Evolutionary conservation across 2,113 vertebrate genomes (phyloP).

Genomic region (Prunella fulvescens): DNA sequence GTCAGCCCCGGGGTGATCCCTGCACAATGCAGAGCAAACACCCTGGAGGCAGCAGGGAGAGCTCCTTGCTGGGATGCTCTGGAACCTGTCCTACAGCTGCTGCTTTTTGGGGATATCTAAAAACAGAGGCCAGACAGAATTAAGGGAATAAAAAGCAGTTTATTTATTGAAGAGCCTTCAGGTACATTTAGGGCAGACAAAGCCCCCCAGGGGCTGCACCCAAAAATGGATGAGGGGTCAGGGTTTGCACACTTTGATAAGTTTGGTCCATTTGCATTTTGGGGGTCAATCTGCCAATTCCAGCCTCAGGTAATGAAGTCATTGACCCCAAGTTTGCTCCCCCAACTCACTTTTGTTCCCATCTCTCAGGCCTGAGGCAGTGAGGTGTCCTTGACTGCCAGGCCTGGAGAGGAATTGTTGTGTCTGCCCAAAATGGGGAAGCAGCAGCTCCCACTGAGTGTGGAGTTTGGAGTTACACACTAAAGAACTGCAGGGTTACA

Average conservation of each 20-base stretch:
- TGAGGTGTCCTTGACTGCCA: background rate
- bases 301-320: background rate
- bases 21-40: constrained; percentile 28
- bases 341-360: background rate
- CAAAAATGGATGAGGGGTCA: background rate
- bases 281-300: background rate
- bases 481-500: background rate
- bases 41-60: background rate
- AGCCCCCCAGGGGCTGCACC: background rate
- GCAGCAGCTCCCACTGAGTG: background rate
- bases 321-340: background rate
- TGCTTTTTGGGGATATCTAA: background rate
- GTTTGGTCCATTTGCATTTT: background rate
- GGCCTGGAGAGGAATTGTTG: background rate
- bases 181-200: background rate
- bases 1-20: background rate
- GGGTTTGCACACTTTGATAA: background rate
- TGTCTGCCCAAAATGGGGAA: background rate
- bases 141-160: background rate
- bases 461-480: background rate
- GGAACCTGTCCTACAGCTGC: background rate
- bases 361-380: background rate
- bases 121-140: background rate
- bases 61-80: background rate
- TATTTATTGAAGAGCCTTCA: background rate